These are phyloP conservation scores for Drosophila nikananu DNA, from an alignment of 1,140 invertebrate species.

Conservation along the genomic window DNA sequence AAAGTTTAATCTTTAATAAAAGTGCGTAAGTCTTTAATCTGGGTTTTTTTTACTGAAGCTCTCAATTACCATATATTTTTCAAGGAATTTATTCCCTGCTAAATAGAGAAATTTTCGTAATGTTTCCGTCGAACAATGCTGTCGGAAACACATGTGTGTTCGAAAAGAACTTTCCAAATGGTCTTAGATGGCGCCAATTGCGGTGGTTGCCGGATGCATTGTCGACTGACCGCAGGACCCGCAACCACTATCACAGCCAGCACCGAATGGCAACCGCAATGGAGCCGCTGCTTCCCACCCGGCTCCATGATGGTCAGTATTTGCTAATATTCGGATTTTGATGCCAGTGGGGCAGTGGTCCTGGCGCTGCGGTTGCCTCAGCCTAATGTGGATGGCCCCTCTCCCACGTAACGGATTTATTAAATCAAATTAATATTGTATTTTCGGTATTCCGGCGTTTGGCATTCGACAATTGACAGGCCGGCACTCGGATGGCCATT, in stretches of 20 bases:
- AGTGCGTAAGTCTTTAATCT: too few relatives aligned
- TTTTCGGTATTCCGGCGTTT: slow-evolving; percentile 27
- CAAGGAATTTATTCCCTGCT: neutral
- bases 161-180: slow-evolving; percentile 14
- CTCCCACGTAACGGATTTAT: slow-evolving; percentile 37
- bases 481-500: slow-evolving; percentile 16
- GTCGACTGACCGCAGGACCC: slow-evolving; percentile 32
- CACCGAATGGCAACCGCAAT: slow-evolving; percentile 50
- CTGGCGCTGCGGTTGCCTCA: slow-evolving; percentile 16
- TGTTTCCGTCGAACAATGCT: neutral
- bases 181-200: slow-evolving; percentile 36
- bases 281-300: slow-evolving; percentile 23
- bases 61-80: neutral
- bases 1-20: neutral
- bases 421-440: slow-evolving; percentile 48
- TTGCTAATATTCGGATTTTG: slow-evolving; percentile 12
- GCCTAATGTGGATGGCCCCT: slow-evolving; percentile 31
- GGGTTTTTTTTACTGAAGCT: neutral
- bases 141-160: slow-evolving; percentile 2
- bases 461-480: slow-evolving; percentile 22
- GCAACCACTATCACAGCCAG: slow-evolving; percentile 35
- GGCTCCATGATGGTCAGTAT: slow-evolving; percentile 1
- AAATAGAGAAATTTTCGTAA: neutral
- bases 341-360: neutral
- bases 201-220: slow-evolving; percentile 33